phyloP scores from a whole-genome alignment of 2,113 vertebrate species.

The Sterna hirundo region DNA sequence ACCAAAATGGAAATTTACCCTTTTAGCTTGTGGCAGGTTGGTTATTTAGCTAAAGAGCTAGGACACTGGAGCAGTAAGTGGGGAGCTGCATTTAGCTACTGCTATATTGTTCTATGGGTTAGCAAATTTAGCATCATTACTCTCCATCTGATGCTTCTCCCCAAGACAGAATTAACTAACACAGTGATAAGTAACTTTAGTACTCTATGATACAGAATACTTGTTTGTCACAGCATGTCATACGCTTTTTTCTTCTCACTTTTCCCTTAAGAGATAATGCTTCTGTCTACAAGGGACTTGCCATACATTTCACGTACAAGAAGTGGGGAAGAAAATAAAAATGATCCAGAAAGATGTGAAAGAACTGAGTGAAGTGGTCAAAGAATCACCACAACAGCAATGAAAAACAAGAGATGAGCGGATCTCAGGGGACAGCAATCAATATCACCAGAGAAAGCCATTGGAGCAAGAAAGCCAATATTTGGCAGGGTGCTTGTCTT shows the following conservation, averaged over 20 bases:
- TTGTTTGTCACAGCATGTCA: background rate
- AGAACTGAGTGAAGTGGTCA: background rate
- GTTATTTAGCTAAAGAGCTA: background rate
- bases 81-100: background rate
- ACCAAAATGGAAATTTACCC: background rate
- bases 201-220: background rate
- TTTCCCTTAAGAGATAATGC: background rate
- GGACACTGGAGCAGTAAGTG: background rate
- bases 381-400: background rate
- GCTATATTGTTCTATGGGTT: background rate
- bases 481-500: background rate
- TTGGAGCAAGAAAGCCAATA: background rate
- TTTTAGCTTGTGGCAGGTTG: background rate
- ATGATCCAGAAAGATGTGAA: background rate
- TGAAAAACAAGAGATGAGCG: background rate
- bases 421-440: background rate
- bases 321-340: background rate
- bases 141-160: background rate
- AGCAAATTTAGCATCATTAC: background rate
- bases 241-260: background rate
- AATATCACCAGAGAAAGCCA: background rate
- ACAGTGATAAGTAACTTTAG: background rate
- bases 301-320: accelerated
- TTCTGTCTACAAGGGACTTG: background rate
- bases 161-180: background rate